Conservation (phyloP, 2,888 invertebrate species). For the Tetropium fuscum region DNA sequence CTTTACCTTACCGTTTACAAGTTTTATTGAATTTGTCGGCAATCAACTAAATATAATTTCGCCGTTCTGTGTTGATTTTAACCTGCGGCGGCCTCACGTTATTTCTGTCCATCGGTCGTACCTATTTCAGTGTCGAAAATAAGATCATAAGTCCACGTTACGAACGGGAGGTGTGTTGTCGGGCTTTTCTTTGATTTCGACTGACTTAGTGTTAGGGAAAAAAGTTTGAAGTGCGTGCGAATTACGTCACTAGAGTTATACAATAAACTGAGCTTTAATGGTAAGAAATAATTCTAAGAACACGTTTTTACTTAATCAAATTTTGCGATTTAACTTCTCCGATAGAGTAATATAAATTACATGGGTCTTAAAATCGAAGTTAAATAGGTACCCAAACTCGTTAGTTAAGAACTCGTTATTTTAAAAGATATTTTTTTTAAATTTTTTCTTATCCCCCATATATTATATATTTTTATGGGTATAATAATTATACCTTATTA, state of each 20-base stretch:
- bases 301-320: too few species aligned
- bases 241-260: background rate
- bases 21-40: constrained; percentile 8
- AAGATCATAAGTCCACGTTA: constrained; percentile 51
- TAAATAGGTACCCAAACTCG: too few species aligned
- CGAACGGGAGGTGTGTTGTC: constrained; percentile 36
- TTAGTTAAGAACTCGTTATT: too few species aligned
- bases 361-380: too few species aligned
- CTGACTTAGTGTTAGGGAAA: constrained; percentile 9
- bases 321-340: too few species aligned
- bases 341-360: too few species aligned
- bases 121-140: constrained; percentile 58
- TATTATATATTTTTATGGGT: too few species aligned
- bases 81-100: constrained; percentile 54
- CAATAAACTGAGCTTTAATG: background rate
- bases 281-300: background rate
- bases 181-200: constrained; percentile 20
- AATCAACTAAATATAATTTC: constrained; percentile 41
- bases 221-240: constrained; percentile 5
- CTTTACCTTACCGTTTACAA: background rate
- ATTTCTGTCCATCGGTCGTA: constrained; percentile 56
- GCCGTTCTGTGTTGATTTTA: constrained; percentile 43
- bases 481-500: too few species aligned
- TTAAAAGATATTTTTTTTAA: too few species aligned
- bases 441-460: too few species aligned